These are phyloP conservation scores for Caenorhabditis sp. DNA, from an alignment of 2,888 invertebrate genomes.

Conservation along the genomic window DNA sequence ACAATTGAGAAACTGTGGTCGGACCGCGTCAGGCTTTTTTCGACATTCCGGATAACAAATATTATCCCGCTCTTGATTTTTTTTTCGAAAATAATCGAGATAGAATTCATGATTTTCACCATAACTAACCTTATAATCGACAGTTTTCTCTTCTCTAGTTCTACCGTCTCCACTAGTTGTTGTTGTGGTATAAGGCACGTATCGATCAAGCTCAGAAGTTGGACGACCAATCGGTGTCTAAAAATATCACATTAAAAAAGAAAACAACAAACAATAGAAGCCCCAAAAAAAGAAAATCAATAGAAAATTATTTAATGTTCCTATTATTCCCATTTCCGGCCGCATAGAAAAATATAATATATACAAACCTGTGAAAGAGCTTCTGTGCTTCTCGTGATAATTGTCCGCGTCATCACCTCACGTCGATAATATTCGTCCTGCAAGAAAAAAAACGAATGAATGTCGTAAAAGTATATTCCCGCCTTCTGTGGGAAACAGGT, in stretches of 20 bases:
- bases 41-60: too few species aligned
- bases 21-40: too few species aligned
- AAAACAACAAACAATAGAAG: not conserved
- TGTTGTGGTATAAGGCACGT: constrained; percentile 45
- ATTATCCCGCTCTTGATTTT: too few species aligned
- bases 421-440: constrained; percentile 68
- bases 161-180: constrained; percentile 44
- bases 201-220: constrained; percentile 49
- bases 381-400: constrained; percentile 68
- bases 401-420: constrained; percentile 68
- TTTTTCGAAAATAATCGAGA: too few species aligned
- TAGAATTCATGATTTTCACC: too few species aligned
- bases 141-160: constrained; percentile 51
- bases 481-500: not conserved
- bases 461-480: not conserved
- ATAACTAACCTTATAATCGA: constrained; percentile 45
- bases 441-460: constrained; percentile 7
- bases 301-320: not conserved
- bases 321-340: too few species aligned
- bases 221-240: constrained; percentile 44
- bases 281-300: not conserved
- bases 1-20: too few species aligned
- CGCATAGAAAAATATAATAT: constrained; percentile 10
- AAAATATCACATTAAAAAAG: constrained; percentile 5
- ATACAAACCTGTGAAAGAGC: constrained; percentile 56